A percentile compares a stretch with the other conserved stretches of the same genome.
phyloP scores from a whole-genome alignment of 2,797 vertebrate species.

The Hemibagrus guttatus region DNA sequence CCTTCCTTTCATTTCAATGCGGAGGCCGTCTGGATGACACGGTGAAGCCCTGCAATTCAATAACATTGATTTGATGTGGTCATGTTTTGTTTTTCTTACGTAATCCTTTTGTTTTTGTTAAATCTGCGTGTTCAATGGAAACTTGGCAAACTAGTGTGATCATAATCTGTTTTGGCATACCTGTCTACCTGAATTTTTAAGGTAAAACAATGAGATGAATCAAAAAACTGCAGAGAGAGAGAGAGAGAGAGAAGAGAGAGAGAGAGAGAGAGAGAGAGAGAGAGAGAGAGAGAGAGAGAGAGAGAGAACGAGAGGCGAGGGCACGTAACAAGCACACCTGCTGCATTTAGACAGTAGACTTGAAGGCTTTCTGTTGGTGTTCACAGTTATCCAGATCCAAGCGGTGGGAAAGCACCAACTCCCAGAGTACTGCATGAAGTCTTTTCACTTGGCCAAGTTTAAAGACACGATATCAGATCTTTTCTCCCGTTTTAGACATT shows the following conservation, averaged over 20 bases:
- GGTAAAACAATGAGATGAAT: conserved; percentile 2
- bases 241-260: background rate
- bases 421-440: background rate
- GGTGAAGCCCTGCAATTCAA: conserved; percentile 10
- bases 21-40: background rate
- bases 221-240: background rate
- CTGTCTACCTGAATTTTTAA: background rate
- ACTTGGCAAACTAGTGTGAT: conserved; percentile 13
- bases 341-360: conserved; percentile 32
- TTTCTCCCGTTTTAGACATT: background rate
- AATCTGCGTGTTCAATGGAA: conserved; percentile 30
- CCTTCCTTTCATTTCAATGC: background rate
- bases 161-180: background rate
- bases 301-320: background rate
- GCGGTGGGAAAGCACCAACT: background rate
- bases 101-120: background rate
- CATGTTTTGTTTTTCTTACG: conserved; percentile 27
- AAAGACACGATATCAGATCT: background rate
- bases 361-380: conserved; percentile 4
- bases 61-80: conserved; percentile 36
- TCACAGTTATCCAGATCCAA: background rate
- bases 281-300: background rate
- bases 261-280: background rate
- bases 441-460: conserved; percentile 16
- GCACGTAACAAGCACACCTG: conserved; percentile 14